phyloP scores from a whole-genome alignment of 2,888 invertebrate genomes.

The Cephus rjabovi region DNA sequence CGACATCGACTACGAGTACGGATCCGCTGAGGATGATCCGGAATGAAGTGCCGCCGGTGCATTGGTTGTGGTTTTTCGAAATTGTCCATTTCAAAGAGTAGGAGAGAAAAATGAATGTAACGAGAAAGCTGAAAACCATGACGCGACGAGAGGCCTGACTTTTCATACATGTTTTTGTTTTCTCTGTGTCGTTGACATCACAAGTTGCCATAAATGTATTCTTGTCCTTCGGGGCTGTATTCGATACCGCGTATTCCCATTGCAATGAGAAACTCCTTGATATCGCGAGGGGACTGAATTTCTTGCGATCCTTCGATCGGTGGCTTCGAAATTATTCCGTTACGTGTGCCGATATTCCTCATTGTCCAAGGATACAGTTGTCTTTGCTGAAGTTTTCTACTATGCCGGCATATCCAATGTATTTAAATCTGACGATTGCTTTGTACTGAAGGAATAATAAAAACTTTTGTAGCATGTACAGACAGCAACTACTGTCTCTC shows the following conservation, averaged over 20 bases:
- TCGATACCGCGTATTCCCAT: neutral
- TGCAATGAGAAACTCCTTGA: conserved; percentile 15
- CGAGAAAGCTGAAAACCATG: conserved; percentile 27
- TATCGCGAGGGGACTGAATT: conserved; percentile 16
- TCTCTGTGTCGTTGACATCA: conserved; percentile 37
- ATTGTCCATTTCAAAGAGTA: conserved; percentile 19
- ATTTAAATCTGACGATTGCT: conserved; percentile 17
- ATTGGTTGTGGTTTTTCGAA: neutral
- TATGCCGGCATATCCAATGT: neutral
- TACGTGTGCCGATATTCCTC: neutral
- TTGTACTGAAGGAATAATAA: conserved; percentile 20
- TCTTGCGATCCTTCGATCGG: neutral
- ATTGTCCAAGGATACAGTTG: neutral
- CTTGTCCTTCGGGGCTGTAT: conserved; percentile 10
- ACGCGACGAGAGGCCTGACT: conserved; percentile 30
- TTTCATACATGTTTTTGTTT: neutral
- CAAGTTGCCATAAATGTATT: conserved; percentile 51
- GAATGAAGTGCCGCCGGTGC: conserved; percentile 38
- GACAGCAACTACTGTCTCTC: neutral
- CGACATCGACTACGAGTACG: conserved; percentile 36
- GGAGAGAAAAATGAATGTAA: neutral
- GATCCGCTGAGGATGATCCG: conserved; percentile 47
- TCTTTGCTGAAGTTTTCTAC: neutral
- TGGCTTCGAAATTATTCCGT: neutral
- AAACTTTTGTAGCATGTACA: conserved; percentile 11